Conservation (phyloP, 2,888 invertebrate species). For the Quadriops clusia region DNA sequence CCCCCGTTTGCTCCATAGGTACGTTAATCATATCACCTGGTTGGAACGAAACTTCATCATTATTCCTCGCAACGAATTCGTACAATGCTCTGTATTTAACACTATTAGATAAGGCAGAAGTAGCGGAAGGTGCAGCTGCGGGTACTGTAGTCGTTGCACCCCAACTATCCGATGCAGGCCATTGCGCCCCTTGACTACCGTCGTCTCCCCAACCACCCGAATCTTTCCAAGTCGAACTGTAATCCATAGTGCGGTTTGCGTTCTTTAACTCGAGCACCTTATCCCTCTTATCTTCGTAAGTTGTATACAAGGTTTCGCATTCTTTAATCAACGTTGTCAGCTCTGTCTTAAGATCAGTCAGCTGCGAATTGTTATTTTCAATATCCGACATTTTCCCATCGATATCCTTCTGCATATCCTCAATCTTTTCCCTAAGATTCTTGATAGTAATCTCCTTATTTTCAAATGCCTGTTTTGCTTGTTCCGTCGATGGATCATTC, state of each 20-base stretch:
- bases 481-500: conserved; percentile 38
- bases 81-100: conserved; percentile 81
- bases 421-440: conserved; percentile 52
- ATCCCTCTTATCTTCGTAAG: conserved; percentile 56
- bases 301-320: conserved; percentile 52
- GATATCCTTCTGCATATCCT: conserved; percentile 66
- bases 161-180: conserved; percentile 41
- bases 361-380: conserved; percentile 64
- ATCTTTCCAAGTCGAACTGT: conserved; percentile 45
- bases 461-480: conserved; percentile 48
- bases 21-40: conserved; percentile 85
- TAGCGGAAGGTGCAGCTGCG: conserved; percentile 24
- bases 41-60: conserved; percentile 85
- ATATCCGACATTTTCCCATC: conserved; percentile 69
- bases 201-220: conserved; percentile 44
- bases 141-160: conserved; percentile 25
- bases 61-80: conserved; percentile 84
- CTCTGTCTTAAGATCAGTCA: conserved; percentile 59
- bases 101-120: conserved; percentile 38
- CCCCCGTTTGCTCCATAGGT: conserved; percentile 70
- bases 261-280: conserved; percentile 37
- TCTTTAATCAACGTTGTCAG: conserved; percentile 54
- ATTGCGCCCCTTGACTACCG: conserved; percentile 28
- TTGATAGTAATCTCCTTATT: conserved; percentile 55
- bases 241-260: conserved; percentile 29